Conservation (phyloP, 35 echinoderm and acorn worm genomes). For the Antedon bifida region DNA sequence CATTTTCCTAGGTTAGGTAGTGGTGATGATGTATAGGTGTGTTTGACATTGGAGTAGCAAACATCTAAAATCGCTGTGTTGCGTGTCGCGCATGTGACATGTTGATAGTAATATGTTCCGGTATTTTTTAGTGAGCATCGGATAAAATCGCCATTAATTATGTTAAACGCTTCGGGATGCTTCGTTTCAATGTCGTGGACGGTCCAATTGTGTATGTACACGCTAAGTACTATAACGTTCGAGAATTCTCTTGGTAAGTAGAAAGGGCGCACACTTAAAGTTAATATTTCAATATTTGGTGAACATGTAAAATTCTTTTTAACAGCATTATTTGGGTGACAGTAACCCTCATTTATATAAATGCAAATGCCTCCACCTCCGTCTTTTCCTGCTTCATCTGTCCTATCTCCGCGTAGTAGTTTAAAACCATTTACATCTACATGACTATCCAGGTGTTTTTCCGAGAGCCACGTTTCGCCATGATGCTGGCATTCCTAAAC, state of each 20-base stretch:
- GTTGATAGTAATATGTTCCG: constrained; percentile 14
- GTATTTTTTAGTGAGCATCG: constrained; percentile 19
- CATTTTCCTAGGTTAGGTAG: constrained; percentile 15
- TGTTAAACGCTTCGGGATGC: constrained; percentile 13
- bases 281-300: constrained; percentile 31
- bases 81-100: constrained; percentile 21
- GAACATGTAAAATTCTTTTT: constrained; percentile 16
- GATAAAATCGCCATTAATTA: constrained; percentile 28
- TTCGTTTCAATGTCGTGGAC: background rate
- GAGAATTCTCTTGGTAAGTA: constrained; percentile 23
- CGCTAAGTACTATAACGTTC: constrained; percentile 3
- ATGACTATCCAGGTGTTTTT: background rate
- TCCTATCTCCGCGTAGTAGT: background rate
- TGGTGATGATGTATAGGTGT: constrained; percentile 8
- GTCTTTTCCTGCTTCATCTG: background rate
- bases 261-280: constrained; percentile 20
- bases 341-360: constrained; percentile 21
- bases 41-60: constrained; percentile 22
- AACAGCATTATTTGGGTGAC: constrained; percentile 24
- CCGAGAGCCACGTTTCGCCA: background rate
- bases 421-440: background rate
- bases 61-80: constrained; percentile 8
- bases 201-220: background rate
- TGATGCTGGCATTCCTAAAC: background rate
- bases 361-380: constrained; percentile 24